Evolutionary conservation across 2,797 vertebrate genomes (phyloP).

Genomic region (Notoglanidium macrostoma): DNA sequence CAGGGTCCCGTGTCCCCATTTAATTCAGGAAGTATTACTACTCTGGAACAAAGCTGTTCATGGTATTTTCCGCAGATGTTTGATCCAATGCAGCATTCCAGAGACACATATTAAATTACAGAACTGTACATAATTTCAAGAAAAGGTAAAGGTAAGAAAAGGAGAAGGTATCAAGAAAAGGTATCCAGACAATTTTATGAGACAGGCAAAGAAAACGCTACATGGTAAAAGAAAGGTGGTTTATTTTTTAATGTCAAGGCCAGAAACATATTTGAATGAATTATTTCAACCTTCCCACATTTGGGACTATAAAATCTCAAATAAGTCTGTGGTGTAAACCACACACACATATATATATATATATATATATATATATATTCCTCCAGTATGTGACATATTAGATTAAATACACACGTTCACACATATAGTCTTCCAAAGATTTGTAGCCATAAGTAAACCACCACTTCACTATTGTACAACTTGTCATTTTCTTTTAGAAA

Average conservation of each 20-base stretch:
- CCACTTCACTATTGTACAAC: slow-evolving; percentile 28
- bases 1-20: slow-evolving; percentile 65
- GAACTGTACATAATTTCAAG: slow-evolving; percentile 64
- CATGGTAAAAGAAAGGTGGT: slow-evolving; percentile 52
- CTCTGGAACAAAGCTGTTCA: slow-evolving; percentile 73
- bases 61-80: slow-evolving; percentile 71
- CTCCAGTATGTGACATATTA: slow-evolving; percentile 32
- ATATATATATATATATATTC: slow-evolving; percentile 32
- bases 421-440: slow-evolving; percentile 17
- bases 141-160: too few species aligned
- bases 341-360: slow-evolving; percentile 10
- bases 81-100: slow-evolving; percentile 65
- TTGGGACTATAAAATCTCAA: slow-evolving; percentile 32
- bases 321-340: slow-evolving; percentile 21
- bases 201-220: slow-evolving; percentile 57
- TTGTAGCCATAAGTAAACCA: slow-evolving; percentile 28
- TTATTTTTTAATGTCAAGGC: slow-evolving; percentile 43
- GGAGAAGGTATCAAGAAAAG: slow-evolving; percentile 65
- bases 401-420: slow-evolving; percentile 31
- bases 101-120: slow-evolving; percentile 71
- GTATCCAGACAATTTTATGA: slow-evolving; percentile 65
- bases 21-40: slow-evolving; percentile 64
- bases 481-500: slow-evolving; percentile 27
- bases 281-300: slow-evolving; percentile 41
- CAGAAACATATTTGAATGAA: slow-evolving; percentile 47